These are phyloP conservation scores for Selenia dentaria DNA, from an alignment of 2,888 invertebrate genomes.

Conservation along the genomic window DNA sequence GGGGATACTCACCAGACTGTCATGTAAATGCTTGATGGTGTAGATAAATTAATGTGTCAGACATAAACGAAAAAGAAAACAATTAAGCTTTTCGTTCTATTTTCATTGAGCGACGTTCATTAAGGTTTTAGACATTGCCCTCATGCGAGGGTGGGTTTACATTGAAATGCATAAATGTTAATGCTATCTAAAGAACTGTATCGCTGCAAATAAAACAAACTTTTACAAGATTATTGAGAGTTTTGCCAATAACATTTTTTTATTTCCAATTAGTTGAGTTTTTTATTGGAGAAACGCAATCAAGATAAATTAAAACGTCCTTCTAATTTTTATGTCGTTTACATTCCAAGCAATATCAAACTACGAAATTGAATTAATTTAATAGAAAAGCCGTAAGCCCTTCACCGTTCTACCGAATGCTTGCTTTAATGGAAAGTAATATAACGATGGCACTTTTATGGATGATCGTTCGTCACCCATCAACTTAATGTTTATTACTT, in stretches of 20 bases:
- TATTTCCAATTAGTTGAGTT: too few relatives aligned
- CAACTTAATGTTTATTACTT: constrained; percentile 42
- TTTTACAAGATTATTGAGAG: too few relatives aligned
- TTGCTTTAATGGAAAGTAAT: constrained; percentile 41
- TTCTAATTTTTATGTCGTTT: too few relatives aligned
- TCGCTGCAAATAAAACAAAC: too few relatives aligned
- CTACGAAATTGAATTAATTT: constrained; percentile 9
- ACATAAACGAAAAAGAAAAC: constrained; percentile 37
- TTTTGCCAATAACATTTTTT: too few relatives aligned
- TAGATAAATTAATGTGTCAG: constrained; percentile 50
- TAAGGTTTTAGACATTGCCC: not conserved
- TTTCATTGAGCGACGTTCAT: not conserved
- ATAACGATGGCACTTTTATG: constrained; percentile 51
- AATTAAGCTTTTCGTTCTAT: constrained; percentile 19
- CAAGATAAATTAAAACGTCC: too few relatives aligned
- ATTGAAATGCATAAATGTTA: too few relatives aligned
- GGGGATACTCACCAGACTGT: constrained; percentile 36
- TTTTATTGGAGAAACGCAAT: too few relatives aligned
- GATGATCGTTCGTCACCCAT: constrained; percentile 42
- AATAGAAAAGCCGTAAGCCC: constrained; percentile 6
- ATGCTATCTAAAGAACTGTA: too few relatives aligned
- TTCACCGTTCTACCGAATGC: constrained; percentile 25
- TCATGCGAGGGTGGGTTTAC: too few relatives aligned
- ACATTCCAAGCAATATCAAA: not conserved
- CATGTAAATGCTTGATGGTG: constrained; percentile 44